phyloP scores from a whole-genome alignment of 2,797 vertebrate species.

The Scolopax rusticola region DNA sequence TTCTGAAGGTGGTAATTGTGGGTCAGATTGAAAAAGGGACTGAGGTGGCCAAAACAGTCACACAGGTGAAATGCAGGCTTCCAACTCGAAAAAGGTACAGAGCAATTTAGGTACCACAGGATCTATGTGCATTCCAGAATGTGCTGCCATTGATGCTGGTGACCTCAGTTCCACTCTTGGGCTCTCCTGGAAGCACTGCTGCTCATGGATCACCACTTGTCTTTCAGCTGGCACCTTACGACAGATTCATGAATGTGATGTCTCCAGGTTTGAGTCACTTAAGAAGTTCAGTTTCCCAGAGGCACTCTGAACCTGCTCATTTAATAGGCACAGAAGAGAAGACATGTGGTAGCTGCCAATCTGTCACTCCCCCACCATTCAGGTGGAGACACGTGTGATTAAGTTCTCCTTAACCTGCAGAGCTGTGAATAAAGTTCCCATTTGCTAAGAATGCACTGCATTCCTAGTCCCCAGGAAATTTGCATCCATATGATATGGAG shows the following conservation, averaged over 20 bases:
- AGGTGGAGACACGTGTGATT: not conserved
- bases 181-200: not conserved
- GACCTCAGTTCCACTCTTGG: not conserved
- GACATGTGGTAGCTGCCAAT: not conserved
- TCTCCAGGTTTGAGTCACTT: not conserved
- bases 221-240: fast-evolving
- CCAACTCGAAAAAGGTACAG: not conserved
- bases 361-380: not conserved
- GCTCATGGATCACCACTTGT: not conserved
- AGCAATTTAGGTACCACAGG: not conserved
- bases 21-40: not conserved
- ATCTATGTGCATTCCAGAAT: not conserved
- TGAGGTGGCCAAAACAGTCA: not conserved
- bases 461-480: not conserved
- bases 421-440: not conserved
- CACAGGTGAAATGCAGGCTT: not conserved
- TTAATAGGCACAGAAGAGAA: not conserved
- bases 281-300: not conserved
- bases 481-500: not conserved
- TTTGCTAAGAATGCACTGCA: not conserved
- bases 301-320: not conserved
- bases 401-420: not conserved
- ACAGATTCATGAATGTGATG: not conserved
- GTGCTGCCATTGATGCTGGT: not conserved
- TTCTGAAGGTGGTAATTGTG: not conserved